Evolutionary conservation across 2,113 vertebrate genomes (phyloP).

Genomic region (Empidonax traillii): DNA sequence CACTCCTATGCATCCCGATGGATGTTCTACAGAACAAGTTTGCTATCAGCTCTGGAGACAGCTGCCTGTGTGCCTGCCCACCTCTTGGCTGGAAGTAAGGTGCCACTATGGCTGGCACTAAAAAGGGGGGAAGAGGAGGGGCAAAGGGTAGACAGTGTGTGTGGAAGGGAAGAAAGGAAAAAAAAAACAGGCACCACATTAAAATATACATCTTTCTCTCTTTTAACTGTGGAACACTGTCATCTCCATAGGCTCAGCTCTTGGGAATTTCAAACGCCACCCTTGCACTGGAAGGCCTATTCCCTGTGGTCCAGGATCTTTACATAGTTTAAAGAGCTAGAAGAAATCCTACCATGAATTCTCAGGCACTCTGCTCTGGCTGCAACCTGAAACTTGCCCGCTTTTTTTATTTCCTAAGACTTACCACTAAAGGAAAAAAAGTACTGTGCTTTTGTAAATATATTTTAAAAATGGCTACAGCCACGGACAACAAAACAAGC

Average conservation of each 20-base stretch:
- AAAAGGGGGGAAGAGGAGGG: conserved; percentile 64
- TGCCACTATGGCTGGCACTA: conserved; percentile 72
- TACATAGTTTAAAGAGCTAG: background rate
- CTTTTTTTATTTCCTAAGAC: background rate
- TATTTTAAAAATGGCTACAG: background rate
- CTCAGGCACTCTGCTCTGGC: background rate
- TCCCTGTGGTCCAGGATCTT: background rate
- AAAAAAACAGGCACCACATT: conserved; percentile 60
- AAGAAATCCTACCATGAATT: background rate
- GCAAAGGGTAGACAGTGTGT: conserved; percentile 75
- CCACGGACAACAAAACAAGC: background rate
- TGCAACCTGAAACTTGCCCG: background rate
- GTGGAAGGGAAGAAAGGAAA: conserved; percentile 69
- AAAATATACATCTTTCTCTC: conserved; percentile 59
- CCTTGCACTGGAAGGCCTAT: conserved; percentile 10
- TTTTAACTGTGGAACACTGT: conserved; percentile 41
- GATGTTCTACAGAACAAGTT: conserved; percentile 71
- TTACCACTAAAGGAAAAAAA: background rate
- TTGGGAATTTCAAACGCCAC: background rate
- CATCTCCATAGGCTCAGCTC: conserved; percentile 12
- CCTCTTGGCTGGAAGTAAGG: conserved; percentile 73
- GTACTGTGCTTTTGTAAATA: background rate
- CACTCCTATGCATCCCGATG: conserved; percentile 72
- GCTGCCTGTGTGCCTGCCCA: conserved; percentile 77
- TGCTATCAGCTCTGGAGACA: conserved; percentile 76